Evolutionary conservation across 2,113 vertebrate genomes (phyloP), one percentile per base, ranked within the genome.

Genomic region (Zapus hudsonius): DNA sequence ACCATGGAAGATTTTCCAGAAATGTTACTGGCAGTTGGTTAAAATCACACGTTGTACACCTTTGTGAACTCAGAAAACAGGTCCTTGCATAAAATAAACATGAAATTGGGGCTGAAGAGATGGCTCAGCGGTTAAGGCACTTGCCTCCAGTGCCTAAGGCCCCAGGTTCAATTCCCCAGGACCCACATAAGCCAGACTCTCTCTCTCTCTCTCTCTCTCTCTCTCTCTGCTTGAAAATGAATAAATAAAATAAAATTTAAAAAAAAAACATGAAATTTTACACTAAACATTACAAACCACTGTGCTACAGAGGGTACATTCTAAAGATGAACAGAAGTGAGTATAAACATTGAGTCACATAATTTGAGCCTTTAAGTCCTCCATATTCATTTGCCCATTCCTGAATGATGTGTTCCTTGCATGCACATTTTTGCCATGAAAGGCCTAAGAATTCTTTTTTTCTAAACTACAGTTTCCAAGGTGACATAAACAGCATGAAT

Each of bases 1-100:
- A 96, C 75, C 84, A 94, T 47, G 76, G 97, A 91, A 86, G 96
- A 96, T 91, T 90, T 78, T 64, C 80, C 82, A 59, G 95, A 95
- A 95, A 73, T 79, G 94, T 96, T 93, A 94, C 89, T 95, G 91
- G 95, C 89, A 96, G 73, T 89, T 82, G 78, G 69, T 94, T 67
- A 74, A 83, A 97, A 98, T 96, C 92, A 95, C 73, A 93, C 69
- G 83, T 40, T 96, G 52, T 44, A 81, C 47, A 81, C 47, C 87
- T 83, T 29, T 81, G 61, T 95, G 61, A 87, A 80, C 42, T 90
- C 74, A 94, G 83, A 96, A 92, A 97, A 92, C 36, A n/a, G 29
- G 29, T 80, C 86, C 38, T 72, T 96, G 84, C 61, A 95, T 95
- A 61, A 73, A 94, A 93, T 86, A 36, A 93, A 83, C 79, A 66